phyloP scores from a whole-genome alignment of 1,140 invertebrate species.

The Asobara japonica region DNA sequence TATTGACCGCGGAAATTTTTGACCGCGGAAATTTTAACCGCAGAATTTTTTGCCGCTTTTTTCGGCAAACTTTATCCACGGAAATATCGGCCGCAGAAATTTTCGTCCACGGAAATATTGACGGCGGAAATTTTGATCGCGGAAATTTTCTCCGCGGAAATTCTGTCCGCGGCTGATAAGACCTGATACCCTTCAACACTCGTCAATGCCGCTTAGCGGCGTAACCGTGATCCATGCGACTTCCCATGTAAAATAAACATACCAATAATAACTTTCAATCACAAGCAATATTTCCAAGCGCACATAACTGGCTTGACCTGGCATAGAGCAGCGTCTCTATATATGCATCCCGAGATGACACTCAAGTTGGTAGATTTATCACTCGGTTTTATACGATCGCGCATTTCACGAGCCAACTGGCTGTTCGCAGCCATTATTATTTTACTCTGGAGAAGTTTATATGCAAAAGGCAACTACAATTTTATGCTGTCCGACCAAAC shows the following conservation, averaged over 20 bases:
- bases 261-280: conserved; percentile 1
- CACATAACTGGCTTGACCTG: background rate
- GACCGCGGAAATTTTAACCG: too few relatives aligned
- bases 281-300: background rate
- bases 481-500: background rate
- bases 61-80: too few relatives aligned
- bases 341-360: conserved; percentile 6
- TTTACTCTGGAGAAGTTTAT: background rate
- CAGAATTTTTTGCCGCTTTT: too few relatives aligned
- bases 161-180: too few relatives aligned
- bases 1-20: too few relatives aligned
- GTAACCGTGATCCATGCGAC: background rate
- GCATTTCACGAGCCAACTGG: conserved; percentile 13
- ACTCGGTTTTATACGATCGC: background rate
- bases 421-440: conserved; percentile 15
- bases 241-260: background rate
- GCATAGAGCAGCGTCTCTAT: background rate
- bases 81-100: too few relatives aligned
- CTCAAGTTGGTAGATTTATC: conserved; percentile 19
- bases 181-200: background rate
- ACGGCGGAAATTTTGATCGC: too few relatives aligned
- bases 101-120: too few relatives aligned
- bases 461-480: background rate
- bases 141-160: too few relatives aligned
- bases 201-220: too few relatives aligned